Conservation (phyloP, 2,888 invertebrate genomes). For the Penaeus monodon region DNA sequence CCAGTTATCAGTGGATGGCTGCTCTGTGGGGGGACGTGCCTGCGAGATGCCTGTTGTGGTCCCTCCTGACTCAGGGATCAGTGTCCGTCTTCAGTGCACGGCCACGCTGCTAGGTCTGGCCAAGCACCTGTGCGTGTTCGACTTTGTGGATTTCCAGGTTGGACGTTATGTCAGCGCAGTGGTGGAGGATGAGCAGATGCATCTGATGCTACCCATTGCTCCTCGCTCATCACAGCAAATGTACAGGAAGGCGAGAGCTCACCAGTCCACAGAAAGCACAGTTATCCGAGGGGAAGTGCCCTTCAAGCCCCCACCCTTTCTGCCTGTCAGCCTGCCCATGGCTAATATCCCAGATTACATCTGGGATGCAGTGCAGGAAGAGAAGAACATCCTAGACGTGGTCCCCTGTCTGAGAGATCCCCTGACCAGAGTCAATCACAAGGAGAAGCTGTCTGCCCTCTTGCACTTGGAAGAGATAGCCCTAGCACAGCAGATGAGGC, state of each 20-base stretch:
- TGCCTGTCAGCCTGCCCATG: conserved; percentile 28
- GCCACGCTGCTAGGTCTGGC: conserved; percentile 38
- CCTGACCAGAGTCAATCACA: conserved; percentile 30
- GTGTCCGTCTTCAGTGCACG: conserved; percentile 21
- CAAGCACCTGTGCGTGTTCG: conserved; percentile 44
- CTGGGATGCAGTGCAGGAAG: conserved; percentile 25
- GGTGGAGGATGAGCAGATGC: conserved; percentile 30
- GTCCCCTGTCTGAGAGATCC: conserved; percentile 25
- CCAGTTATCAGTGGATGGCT: conserved; percentile 21
- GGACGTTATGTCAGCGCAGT: conserved; percentile 39
- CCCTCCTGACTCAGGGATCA: not conserved
- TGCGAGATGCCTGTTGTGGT: conserved; percentile 19
- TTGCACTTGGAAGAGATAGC: conserved; percentile 51
- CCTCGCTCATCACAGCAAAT: not conserved
- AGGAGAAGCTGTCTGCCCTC: conserved; percentile 37
- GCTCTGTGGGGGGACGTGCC: conserved; percentile 8
- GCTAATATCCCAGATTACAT: conserved; percentile 25
- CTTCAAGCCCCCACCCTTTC: conserved; percentile 36
- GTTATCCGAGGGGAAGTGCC: conserved; percentile 42
- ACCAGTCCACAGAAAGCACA: not conserved
- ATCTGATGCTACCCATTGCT: conserved; percentile 4
- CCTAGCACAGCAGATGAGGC: conserved; percentile 35
- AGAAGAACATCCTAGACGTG: conserved; percentile 9
- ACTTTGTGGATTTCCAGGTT: conserved; percentile 48
- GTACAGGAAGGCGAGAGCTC: not conserved